phyloP scores from a whole-genome alignment of 1,140 invertebrate genomes.

The Caenorhabditis tropicalis region DNA sequence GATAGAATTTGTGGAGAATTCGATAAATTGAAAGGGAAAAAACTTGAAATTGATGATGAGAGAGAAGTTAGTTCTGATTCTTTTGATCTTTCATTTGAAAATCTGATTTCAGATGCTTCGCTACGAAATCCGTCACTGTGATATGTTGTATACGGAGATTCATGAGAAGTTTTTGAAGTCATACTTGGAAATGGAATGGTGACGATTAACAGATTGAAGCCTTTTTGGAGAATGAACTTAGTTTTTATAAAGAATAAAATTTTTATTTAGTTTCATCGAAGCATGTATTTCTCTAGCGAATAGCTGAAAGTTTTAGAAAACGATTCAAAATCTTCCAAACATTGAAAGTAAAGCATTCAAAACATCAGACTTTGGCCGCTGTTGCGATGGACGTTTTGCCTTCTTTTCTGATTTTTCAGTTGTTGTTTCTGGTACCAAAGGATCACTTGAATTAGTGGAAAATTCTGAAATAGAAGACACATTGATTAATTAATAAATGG shows the following conservation, averaged over 20 bases:
- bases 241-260: too few species aligned
- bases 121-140: conserved; percentile 64
- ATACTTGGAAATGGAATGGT: conserved; percentile 68
- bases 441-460: background rate
- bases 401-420: background rate
- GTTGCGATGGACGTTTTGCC: conserved; percentile 4
- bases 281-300: too few species aligned
- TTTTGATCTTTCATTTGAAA: background rate
- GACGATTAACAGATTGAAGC: background rate
- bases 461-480: background rate
- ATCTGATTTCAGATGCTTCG: conserved; percentile 56
- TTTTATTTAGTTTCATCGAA: too few species aligned
- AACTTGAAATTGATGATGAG: conserved; percentile 54
- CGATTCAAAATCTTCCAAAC: conserved; percentile 3
- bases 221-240: background rate
- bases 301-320: too few species aligned
- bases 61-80: conserved; percentile 48
- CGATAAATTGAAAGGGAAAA: conserved; percentile 54
- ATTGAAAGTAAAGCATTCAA: conserved; percentile 25
- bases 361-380: background rate
- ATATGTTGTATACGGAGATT: conserved; percentile 61
- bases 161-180: conserved; percentile 65
- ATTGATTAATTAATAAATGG: background rate
- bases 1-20: conserved; percentile 62
- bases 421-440: background rate